Evolutionary conservation across 2,888 invertebrate species (phyloP).

Genomic region (Calameuta pallipes): DNA sequence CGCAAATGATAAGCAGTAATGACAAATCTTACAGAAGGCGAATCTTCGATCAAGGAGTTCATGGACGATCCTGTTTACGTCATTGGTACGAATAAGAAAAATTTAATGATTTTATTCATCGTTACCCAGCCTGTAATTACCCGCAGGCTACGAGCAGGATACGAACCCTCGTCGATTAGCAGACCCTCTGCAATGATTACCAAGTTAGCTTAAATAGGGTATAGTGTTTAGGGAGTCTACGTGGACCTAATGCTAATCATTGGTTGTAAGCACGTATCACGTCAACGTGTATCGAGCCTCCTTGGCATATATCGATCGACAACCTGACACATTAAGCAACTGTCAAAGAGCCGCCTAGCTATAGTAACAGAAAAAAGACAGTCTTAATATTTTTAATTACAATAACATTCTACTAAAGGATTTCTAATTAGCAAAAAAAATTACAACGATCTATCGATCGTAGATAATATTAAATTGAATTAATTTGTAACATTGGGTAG

Average conservation of each 20-base stretch:
- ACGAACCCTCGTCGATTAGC: constrained; percentile 51
- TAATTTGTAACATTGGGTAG: not conserved
- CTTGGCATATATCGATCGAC: not conserved
- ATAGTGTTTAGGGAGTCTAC: constrained; percentile 59
- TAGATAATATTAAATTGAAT: not conserved
- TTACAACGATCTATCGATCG: not conserved
- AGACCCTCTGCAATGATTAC: constrained; percentile 57
- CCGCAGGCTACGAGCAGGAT: constrained; percentile 51
- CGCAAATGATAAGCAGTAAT: not conserved
- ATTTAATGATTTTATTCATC: constrained; percentile 64
- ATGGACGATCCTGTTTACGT: not conserved
- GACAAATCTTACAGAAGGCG: not conserved
- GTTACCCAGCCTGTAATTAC: constrained; percentile 62
- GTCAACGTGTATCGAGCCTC: not conserved
- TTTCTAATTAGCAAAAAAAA: not conserved
- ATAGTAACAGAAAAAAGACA: not conserved
- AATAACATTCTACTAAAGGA: not conserved
- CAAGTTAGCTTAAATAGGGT: constrained; percentile 63
- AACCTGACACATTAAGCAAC: not conserved
- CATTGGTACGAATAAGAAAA: constrained; percentile 37
- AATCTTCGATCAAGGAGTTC: not conserved
- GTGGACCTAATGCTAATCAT: constrained; percentile 48
- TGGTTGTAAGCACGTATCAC: constrained; percentile 2
- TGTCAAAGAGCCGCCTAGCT: not conserved
- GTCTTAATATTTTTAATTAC: not conserved